phyloP scores from a whole-genome alignment of 2,113 vertebrate species.

The Nanorana parkeri region DNA sequence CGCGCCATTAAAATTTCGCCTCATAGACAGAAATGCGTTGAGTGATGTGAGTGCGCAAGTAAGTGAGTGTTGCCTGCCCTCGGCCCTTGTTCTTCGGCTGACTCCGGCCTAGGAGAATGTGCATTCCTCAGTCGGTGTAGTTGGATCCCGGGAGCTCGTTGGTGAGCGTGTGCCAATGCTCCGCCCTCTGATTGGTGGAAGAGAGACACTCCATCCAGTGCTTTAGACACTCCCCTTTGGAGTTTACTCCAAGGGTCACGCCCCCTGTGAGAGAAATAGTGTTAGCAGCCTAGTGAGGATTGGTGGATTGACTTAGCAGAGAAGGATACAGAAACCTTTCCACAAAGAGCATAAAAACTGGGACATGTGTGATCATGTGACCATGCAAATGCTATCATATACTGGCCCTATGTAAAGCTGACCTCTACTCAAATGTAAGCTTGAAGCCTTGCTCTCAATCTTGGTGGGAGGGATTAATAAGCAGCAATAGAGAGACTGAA shows the following conservation, averaged over 20 bases:
- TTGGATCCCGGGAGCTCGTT: constrained; percentile 79
- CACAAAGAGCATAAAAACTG: too few species aligned
- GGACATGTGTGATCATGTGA: too few species aligned
- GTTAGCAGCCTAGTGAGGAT: background rate
- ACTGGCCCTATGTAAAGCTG: too few species aligned
- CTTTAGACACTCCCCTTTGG: constrained; percentile 79
- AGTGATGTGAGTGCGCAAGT: constrained; percentile 32
- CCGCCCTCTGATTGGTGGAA: constrained; percentile 74
- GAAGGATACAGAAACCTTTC: too few species aligned
- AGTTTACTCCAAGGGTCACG: constrained; percentile 75
- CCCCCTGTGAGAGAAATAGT: constrained; percentile 71
- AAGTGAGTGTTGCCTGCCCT: background rate
- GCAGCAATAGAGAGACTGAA: background rate
- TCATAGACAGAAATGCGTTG: background rate
- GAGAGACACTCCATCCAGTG: constrained; percentile 85
- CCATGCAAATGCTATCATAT: too few species aligned
- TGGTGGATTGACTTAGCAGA: too few species aligned
- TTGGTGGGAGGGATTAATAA: background rate
- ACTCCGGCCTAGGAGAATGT: background rate
- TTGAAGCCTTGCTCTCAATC: too few species aligned
- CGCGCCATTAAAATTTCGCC: background rate
- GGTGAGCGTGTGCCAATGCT: constrained; percentile 86
- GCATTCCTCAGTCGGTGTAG: constrained; percentile 66
- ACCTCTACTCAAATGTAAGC: too few species aligned
- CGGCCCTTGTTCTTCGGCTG: background rate